Evolutionary conservation across 1,140 invertebrate species (phyloP), one percentile per base, ranked within the genome.

Genomic region (Episyrphus balteatus): DNA sequence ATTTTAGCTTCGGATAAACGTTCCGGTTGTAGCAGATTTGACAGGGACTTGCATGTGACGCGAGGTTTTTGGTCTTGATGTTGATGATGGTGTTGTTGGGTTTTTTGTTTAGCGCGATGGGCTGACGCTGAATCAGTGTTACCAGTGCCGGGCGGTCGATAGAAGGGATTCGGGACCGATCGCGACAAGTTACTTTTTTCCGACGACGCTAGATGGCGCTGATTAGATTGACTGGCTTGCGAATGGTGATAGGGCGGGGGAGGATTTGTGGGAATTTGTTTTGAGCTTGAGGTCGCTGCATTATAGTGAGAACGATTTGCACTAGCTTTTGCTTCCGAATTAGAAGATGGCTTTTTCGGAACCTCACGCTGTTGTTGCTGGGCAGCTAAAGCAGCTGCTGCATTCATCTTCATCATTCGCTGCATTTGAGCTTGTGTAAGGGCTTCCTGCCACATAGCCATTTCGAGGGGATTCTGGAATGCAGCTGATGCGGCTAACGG

Each of bases 381-480:
- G 52, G 55, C 37, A 53, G 31, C 15, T 58, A 58, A 8, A 53
- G 59, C 42, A 62, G 59, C 21, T 59, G 48, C 26, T 36, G 43
- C 43, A 45, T 34, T 45, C n/a, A 61, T 48, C 26, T 57, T 56
- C 62, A 70, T 30, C 54, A 52, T 32, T 47, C 70, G 57, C 26
- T 70, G 68, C 13, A 71, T 55, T 10, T 65, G 57, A 11, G 73
- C 55, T 18, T 70, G 62, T 46, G 72, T 73, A 69, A 80, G 72
- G 1, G 74, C 72, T 57, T 82, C 79, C 51, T 82, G 80, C 79
- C 80, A 82, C 69, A 81, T 74, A 0, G 75, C 74, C 44, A 81
- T 63, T 58, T 82, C 80, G 48, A 82, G 61, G 15, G 77, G 74
- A 57, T 73, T 80, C 71, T 73, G 56, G 73, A 80, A 59, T 77